Evolutionary conservation across 2,888 invertebrate species (phyloP), one percentile per base, ranked within the genome.

Genomic region (Ectobius pallidus): DNA sequence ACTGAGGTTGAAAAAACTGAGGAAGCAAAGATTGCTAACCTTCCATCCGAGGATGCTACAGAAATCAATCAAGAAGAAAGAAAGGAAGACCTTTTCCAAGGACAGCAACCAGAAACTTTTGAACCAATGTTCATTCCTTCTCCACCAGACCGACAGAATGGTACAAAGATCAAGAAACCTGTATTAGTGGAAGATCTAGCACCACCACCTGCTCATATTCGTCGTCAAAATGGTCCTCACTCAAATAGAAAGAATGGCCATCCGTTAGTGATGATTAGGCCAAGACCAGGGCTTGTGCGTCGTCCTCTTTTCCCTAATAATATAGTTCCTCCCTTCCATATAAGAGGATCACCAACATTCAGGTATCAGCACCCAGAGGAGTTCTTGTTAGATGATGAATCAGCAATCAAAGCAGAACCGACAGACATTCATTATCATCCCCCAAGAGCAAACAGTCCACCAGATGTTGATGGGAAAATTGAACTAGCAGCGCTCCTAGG

Each of bases 121-220:
- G 92, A 92, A 78, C 93, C 93, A 0, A 91, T 93, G 85, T 94
- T 93, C 77, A 89, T 93, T 77, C 92, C 93, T 0, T 93, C 93
- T 0, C 92, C 93, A 0, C 87, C 88, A 14, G 92, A 92, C 77
- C 89, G 89, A 34, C 22, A 18, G 16, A 65, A 65, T 25, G 27
- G 30, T 3, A 27, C 65, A 2, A 22, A 65, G 11, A 68, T 68
- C 18, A 86, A 81, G 78, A 85, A 20, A 49, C 73, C 46, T 46
- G 73, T 71, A 9, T 25, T 62, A 7, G 67, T 69, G 14, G 71
- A 74, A 14, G 69, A 70, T 18, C 52, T 65, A 22, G 70, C 67
- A n/a, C 73, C 58, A 27, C 74, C 74, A 6, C 67, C 63, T 18
- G 70, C 25, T 11, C 65, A 22, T 16, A 18, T 61, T 9, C 32